These are phyloP conservation scores for Mamestra configurata DNA, from an alignment of 1,140 invertebrate genomes.

Conservation along the genomic window DNA sequence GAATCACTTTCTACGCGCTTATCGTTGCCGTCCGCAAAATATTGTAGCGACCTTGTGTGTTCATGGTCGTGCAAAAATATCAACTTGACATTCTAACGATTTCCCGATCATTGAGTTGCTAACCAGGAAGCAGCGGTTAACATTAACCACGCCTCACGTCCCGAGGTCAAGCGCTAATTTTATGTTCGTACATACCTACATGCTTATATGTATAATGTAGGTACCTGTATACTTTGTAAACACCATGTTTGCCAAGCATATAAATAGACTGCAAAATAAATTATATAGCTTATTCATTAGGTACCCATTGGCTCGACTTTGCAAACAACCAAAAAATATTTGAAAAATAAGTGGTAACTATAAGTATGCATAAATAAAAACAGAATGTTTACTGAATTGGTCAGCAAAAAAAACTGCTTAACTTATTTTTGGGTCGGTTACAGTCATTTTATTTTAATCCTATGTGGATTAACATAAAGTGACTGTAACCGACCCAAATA, in stretches of 20 bases:
- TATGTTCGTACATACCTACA: slow-evolving; percentile 19
- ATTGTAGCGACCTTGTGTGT: slow-evolving; percentile 79
- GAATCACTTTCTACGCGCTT: slow-evolving; percentile 84
- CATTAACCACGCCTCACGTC: slow-evolving; percentile 75
- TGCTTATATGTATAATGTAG: not conserved
- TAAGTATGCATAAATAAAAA: too few species aligned
- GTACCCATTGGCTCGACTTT: not conserved
- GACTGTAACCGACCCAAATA: too few species aligned
- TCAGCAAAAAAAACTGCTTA: not conserved
- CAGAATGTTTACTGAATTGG: too few species aligned
- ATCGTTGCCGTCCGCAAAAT: slow-evolving; percentile 76
- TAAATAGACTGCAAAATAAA: slow-evolving; percentile 6
- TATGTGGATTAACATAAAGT: too few species aligned
- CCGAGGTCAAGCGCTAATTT: slow-evolving; percentile 67
- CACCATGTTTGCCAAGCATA: slow-evolving; percentile 21
- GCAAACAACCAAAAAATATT: not conserved
- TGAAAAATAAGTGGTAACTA: not conserved
- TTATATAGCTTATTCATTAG: not conserved
- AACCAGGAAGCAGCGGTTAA: slow-evolving; percentile 82
- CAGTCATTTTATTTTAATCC: too few species aligned
- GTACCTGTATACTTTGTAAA: slow-evolving; percentile 26
- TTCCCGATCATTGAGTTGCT: slow-evolving; percentile 83
- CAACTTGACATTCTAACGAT: slow-evolving; percentile 85
- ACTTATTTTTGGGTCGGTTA: not conserved
- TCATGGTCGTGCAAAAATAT: slow-evolving; percentile 86